These are phyloP conservation scores for Drosophila meridionalis DNA, from an alignment of 2,888 invertebrate genomes.

Conservation along the genomic window DNA sequence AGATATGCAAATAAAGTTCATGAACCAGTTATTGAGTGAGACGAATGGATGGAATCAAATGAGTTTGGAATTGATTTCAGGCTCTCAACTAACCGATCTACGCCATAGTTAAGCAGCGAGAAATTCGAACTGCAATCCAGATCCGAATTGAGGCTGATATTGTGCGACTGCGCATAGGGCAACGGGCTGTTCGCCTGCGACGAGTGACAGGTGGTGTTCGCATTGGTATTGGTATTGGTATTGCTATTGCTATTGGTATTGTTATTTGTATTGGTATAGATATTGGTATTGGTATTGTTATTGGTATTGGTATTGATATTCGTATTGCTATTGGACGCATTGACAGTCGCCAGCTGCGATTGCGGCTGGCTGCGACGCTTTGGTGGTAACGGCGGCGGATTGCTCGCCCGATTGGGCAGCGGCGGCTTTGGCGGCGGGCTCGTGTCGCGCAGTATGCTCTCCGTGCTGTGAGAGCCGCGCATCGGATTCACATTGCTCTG, in stretches of 20 bases:
- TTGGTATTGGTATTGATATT: constrained; percentile 10
- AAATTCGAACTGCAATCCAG: constrained; percentile 85
- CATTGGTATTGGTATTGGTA: constrained; percentile 13
- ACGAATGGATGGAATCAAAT: not conserved
- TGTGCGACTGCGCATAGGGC: constrained; percentile 84
- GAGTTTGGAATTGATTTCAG: not conserved
- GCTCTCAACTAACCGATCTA: constrained; percentile 86
- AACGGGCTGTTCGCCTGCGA: constrained; percentile 66
- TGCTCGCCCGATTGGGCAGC: constrained; percentile 89
- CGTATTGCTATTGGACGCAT: constrained; percentile 11
- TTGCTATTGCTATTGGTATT: constrained; percentile 19
- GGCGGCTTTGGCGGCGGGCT: constrained; percentile 96
- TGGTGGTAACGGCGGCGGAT: constrained; percentile 92
- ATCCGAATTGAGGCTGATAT: constrained; percentile 82
- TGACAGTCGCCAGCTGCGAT: constrained; percentile 32
- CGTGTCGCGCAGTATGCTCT: constrained; percentile 90
- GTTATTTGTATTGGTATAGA: constrained; percentile 23
- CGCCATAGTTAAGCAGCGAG: constrained; percentile 88
- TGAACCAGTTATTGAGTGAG: not conserved
- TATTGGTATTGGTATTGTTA: constrained; percentile 22
- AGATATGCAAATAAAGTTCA: not conserved
- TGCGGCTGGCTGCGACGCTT: constrained; percentile 87
- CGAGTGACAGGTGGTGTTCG: constrained; percentile 37
- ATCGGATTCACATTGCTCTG: constrained; percentile 87
- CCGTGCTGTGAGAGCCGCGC: constrained; percentile 92